Evolutionary conservation across 2,113 vertebrate genomes (phyloP).

Genomic region (Piprites chloris): DNA sequence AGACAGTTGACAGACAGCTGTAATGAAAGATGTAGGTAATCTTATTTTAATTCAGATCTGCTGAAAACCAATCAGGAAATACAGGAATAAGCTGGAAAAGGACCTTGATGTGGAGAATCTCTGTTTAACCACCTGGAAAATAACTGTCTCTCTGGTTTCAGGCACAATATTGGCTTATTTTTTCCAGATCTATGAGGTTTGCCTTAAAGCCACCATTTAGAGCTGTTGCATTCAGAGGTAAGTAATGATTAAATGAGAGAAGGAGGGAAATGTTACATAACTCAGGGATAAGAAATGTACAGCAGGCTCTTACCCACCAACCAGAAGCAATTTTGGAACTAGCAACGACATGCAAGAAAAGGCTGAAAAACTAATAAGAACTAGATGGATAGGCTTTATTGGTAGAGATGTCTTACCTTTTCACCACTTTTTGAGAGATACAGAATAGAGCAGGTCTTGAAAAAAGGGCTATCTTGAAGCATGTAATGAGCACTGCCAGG

Average conservation of each 20-base stretch:
- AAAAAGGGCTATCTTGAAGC: neutral
- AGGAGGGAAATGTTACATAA: neutral
- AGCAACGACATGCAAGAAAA: neutral
- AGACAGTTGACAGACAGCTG: neutral
- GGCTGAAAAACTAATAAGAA: neutral
- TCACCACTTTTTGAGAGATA: neutral
- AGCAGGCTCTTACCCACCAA: neutral
- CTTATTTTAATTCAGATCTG: neutral
- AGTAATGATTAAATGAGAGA: neutral
- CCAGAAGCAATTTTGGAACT: neutral
- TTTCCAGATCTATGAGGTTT: neutral
- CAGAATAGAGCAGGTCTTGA: neutral
- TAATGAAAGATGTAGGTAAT: neutral
- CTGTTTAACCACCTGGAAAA: neutral
- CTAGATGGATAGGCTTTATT: neutral
- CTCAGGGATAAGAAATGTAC: neutral
- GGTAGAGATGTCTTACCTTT: neutral
- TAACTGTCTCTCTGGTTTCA: neutral
- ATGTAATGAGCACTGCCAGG: neutral
- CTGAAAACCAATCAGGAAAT: neutral
- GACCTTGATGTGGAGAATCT: neutral
- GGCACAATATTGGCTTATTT: neutral
- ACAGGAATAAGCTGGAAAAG: neutral
- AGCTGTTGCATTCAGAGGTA: neutral
- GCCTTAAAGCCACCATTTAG: neutral